These are phyloP conservation scores for Lysiphlebus fabarum DNA, from an alignment of 1,140 invertebrate species.

Conservation along the genomic window DNA sequence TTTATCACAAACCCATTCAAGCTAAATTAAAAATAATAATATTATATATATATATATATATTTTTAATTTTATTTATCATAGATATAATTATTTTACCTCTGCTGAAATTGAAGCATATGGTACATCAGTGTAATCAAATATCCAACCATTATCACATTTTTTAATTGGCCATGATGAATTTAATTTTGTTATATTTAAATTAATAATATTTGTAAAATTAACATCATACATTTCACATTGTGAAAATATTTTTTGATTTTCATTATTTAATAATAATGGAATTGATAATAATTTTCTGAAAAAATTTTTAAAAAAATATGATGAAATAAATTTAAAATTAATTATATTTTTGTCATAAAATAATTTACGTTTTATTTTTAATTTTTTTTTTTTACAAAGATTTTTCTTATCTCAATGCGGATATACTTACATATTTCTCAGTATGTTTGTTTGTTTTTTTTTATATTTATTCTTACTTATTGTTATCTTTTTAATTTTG, in stretches of 20 bases:
- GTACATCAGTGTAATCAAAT: slow-evolving; percentile 71
- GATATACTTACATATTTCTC: too few relatives aligned
- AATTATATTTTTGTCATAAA: too few relatives aligned
- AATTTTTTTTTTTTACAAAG: too few relatives aligned
- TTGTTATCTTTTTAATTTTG: too few relatives aligned
- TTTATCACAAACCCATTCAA: slow-evolving; percentile 81
- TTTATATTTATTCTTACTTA: too few relatives aligned
- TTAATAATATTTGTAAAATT: slow-evolving; percentile 64
- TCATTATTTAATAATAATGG: slow-evolving; percentile 51
- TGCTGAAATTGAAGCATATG: slow-evolving; percentile 74
- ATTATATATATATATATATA: background rate
- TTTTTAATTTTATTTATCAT: too few relatives aligned
- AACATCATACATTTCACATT: slow-evolving; percentile 69
- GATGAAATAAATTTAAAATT: background rate
- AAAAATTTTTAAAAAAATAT: slow-evolving; percentile 29
- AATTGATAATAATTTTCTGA: slow-evolving; percentile 63
- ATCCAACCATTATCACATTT: slow-evolving; percentile 69
- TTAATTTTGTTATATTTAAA: slow-evolving; percentile 54
- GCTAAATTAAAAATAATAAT: slow-evolving; percentile 49
- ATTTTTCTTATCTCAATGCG: too few relatives aligned
- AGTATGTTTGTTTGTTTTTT: too few relatives aligned
- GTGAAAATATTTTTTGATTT: slow-evolving; percentile 59
- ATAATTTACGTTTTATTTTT: too few relatives aligned
- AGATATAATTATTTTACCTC: too few relatives aligned
- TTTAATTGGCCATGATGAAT: slow-evolving; percentile 64